Conservation (phyloP, 2,797 vertebrate genomes). For the Syncerus caffer region DNA sequence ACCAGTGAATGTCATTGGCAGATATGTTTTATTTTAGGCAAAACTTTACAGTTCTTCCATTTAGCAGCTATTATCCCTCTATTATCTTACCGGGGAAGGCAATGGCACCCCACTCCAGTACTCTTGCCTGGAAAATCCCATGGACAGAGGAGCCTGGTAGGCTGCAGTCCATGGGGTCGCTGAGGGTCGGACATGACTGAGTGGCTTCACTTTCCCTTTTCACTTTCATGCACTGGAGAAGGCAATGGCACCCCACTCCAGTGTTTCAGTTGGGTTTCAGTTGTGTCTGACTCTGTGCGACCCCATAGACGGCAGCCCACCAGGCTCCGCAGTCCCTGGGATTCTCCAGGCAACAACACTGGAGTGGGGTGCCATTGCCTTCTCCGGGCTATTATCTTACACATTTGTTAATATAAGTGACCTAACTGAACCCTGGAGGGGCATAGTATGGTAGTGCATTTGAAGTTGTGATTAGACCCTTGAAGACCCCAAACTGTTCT, state of each 20-base stretch:
- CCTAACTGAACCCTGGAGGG: not conserved
- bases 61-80: not conserved
- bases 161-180: not conserved
- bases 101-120: not conserved
- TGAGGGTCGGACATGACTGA: not conserved
- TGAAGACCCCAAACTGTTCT: not conserved
- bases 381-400: not conserved
- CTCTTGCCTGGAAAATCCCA: not conserved
- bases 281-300: too few species aligned
- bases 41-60: not conserved
- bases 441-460: not conserved
- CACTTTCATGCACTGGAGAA: not conserved
- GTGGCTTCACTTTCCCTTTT: not conserved
- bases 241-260: not conserved
- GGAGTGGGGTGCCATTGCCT: too few species aligned
- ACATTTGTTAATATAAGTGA: not conserved
- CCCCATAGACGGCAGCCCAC: too few species aligned
- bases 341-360: too few species aligned
- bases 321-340: too few species aligned
- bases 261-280: too few species aligned
- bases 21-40: not conserved
- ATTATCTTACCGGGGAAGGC: not conserved
- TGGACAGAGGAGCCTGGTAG: not conserved
- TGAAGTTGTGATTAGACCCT: not conserved
- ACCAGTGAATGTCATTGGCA: not conserved